Evolutionary conservation across 2,888 invertebrate species (phyloP).

Genomic region (Hypena proboscidalis): DNA sequence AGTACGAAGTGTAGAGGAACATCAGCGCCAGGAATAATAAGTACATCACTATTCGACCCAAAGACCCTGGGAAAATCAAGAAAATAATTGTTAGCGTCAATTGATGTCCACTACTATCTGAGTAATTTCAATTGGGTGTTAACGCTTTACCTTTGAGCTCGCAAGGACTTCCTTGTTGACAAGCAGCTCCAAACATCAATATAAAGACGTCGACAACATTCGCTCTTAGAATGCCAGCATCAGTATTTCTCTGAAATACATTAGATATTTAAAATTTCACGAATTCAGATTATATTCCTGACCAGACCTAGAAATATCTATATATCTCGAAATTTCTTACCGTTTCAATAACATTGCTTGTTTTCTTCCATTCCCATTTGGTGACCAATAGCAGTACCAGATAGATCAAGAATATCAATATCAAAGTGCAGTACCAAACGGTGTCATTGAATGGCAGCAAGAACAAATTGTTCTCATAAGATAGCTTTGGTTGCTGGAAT

Average conservation of each 20-base stretch:
- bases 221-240: constrained; percentile 67
- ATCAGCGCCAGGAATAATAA: constrained; percentile 87
- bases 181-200: constrained; percentile 85
- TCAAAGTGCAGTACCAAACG: constrained; percentile 87
- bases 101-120: too few relatives aligned
- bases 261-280: too few relatives aligned
- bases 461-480: constrained; percentile 90
- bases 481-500: constrained; percentile 89
- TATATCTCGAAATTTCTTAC: constrained; percentile 26
- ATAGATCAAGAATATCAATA: constrained; percentile 75
- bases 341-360: constrained; percentile 20
- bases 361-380: constrained; percentile 73
- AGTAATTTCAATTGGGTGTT: too few relatives aligned
- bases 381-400: constrained; percentile 66
- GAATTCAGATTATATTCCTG: too few relatives aligned
- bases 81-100: constrained; percentile 7
- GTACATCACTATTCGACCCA: constrained; percentile 87
- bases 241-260: constrained; percentile 59
- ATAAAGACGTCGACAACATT: constrained; percentile 79
- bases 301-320: too few relatives aligned
- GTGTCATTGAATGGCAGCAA: constrained; percentile 87
- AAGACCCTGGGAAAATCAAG: constrained; percentile 62
- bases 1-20: constrained; percentile 90
- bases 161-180: constrained; percentile 86
- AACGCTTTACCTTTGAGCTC: constrained; percentile 71